phyloP scores from a whole-genome alignment of 2,888 invertebrate species.

The Thalpophila matura region DNA sequence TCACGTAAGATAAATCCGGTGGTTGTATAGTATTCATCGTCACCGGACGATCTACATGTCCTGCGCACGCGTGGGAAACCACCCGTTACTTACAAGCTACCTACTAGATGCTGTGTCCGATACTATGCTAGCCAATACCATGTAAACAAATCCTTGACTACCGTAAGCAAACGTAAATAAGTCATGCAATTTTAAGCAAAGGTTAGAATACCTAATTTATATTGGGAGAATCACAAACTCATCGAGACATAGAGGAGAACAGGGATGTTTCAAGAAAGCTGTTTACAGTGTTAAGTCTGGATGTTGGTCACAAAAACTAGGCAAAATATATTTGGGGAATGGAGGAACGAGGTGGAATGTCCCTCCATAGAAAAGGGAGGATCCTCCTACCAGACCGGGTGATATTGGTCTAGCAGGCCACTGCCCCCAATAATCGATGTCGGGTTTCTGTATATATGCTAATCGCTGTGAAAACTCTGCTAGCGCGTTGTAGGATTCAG shows the following conservation, averaged over 20 bases:
- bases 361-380: too few species aligned
- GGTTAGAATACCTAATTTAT: neutral
- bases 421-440: too few species aligned
- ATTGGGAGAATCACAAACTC: neutral
- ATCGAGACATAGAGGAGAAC: neutral
- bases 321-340: too few species aligned
- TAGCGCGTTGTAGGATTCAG: too few species aligned
- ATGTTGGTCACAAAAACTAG: too few species aligned
- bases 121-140: slow-evolving; percentile 34
- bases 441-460: too few species aligned
- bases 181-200: neutral
- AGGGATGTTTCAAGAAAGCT: too few species aligned
- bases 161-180: neutral
- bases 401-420: too few species aligned
- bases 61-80: slow-evolving; percentile 73
- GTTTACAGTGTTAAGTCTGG: too few species aligned
- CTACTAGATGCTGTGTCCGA: slow-evolving; percentile 45
- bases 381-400: too few species aligned
- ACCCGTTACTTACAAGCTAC: slow-evolving; percentile 67
- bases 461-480: too few species aligned
- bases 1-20: slow-evolving; percentile 54
- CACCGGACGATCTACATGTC: slow-evolving; percentile 72
- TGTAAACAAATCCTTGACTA: slow-evolving; percentile 34
- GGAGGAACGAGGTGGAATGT: too few species aligned
- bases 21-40: slow-evolving; percentile 62